Evolutionary conservation across 2,113 vertebrate species (phyloP).

Genomic region (Pterophyllum scalare): DNA sequence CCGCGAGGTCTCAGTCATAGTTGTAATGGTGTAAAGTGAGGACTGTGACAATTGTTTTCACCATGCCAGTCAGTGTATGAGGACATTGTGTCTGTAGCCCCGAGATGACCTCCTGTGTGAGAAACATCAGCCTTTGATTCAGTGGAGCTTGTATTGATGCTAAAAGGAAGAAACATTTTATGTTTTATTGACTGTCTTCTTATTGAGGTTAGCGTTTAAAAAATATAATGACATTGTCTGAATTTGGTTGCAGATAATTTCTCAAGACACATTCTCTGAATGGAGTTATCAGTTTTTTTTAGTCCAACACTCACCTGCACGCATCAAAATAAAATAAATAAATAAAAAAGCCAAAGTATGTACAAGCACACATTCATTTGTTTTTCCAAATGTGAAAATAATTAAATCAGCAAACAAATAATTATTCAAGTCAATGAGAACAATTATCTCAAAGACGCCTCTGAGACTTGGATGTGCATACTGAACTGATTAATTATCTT

Average conservation of each 20-base stretch:
- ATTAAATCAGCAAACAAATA: constrained; percentile 88
- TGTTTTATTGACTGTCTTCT: constrained; percentile 64
- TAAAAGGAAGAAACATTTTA: constrained; percentile 66
- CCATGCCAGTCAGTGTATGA: constrained; percentile 58
- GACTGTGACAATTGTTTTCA: constrained; percentile 64
- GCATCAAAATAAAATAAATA: not conserved
- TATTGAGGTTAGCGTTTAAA: constrained; percentile 47
- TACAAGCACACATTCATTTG: constrained; percentile 67
- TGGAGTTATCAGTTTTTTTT: not conserved
- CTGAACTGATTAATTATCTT: constrained; percentile 85
- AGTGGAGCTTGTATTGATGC: constrained; percentile 61
- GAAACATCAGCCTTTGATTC: constrained; percentile 76
- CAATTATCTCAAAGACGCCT: constrained; percentile 86
- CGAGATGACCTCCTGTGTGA: constrained; percentile 60
- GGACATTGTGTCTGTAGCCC: constrained; percentile 62
- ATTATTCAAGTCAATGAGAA: constrained; percentile 88
- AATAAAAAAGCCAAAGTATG: constrained; percentile 12
- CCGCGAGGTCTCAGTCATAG: constrained; percentile 56
- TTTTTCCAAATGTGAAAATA: constrained; percentile 83
- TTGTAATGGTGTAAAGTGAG: constrained; percentile 37
- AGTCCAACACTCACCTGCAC: not conserved
- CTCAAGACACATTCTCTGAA: constrained; percentile 22
- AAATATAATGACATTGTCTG: constrained; percentile 35
- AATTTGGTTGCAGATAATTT: constrained; percentile 32
- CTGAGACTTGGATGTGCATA: constrained; percentile 82